phyloP scores from a whole-genome alignment of 2,888 invertebrate genomes.

The Caenorhabditis sp. region DNA sequence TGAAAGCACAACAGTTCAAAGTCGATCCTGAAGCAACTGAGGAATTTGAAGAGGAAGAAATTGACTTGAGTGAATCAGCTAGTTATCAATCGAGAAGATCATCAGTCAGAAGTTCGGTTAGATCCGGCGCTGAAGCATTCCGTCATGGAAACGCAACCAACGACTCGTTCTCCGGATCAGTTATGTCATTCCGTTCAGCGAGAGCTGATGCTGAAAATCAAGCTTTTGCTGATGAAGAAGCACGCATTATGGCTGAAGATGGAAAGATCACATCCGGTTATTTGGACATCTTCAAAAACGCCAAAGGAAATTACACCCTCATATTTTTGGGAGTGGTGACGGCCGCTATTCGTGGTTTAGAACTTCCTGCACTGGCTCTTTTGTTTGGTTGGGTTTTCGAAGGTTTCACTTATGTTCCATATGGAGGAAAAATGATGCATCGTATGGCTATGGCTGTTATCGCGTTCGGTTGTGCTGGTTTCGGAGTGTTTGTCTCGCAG shows the following conservation, averaged over 20 bases:
- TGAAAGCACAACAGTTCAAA: slow-evolving; percentile 63
- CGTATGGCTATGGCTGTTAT: slow-evolving; percentile 54
- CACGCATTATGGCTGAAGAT: slow-evolving; percentile 54
- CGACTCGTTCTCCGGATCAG: slow-evolving; percentile 37
- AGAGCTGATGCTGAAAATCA: slow-evolving; percentile 44
- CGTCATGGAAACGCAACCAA: slow-evolving; percentile 42
- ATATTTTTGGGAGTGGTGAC: slow-evolving; percentile 44
- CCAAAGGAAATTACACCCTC: slow-evolving; percentile 49
- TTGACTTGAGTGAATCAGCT: slow-evolving; percentile 33
- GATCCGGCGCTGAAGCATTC: slow-evolving; percentile 52
- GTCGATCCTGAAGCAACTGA: slow-evolving; percentile 42
- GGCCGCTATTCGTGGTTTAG: slow-evolving; percentile 72
- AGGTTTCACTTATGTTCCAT: slow-evolving; percentile 48
- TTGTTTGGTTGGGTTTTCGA: slow-evolving; percentile 65
- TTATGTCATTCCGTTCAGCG: slow-evolving; percentile 12
- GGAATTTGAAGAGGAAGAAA: slow-evolving; percentile 46
- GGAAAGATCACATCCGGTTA: slow-evolving; percentile 49
- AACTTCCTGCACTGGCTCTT: slow-evolving; percentile 73
- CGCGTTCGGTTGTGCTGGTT: slow-evolving; percentile 45
- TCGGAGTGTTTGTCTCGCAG: slow-evolving; percentile 53
- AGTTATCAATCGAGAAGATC: slow-evolving; percentile 3
- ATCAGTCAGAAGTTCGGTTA: slow-evolving; percentile 13
- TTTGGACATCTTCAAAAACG: slow-evolving; percentile 52
- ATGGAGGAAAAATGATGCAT: slow-evolving; percentile 56
- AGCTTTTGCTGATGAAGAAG: slow-evolving; percentile 51